Base-by-base conservation (phyloP, 2,888 invertebrate genomes). In the Tenthredo scrophulariae region DNA sequence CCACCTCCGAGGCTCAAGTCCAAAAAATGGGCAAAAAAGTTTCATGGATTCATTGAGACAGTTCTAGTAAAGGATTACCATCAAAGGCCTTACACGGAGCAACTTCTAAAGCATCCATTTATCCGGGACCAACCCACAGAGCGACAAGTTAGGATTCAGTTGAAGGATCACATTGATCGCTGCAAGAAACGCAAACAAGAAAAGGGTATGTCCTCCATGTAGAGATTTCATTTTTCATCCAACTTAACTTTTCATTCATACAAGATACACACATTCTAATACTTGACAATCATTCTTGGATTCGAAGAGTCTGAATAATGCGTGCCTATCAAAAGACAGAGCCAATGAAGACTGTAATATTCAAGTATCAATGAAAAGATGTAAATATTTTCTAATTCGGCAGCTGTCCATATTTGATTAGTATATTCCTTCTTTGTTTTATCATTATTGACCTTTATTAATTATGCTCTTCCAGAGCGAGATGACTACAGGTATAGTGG, bases 71-170 rank as follows among this genome's bases (percentile, higher is more conserved):
- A 99, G 95, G 99, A 99, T 94, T 99, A 99, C 94, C 99, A 99
- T 94, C 98, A 98, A 94, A 95, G 99, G 92, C 99, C 99, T 87
- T 99, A 98, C 94, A 99, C 99, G 89, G 99, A 99, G 94, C 98
- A 99, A 94, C 96, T 99, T 88, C 95, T 99, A 88, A 98, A 98
- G 94, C 99, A 99, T 95, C 96, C 98, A 86, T 99, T 99, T 94
- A 99, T 99, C 92, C 97, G 98, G 94, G 99, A 99, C 95, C 99
- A 99, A 94, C 99, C 99, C 29, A 99, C 99, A 83, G 99, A 99
- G 94, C 95, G 99, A 90, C 98, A 99, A 95, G 99, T 99, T 89
- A 96, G 99, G 92, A 99, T 99, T 94, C 99, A 99, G 94, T 96
- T 99, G 88, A 99, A 99, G 94, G 99, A 99, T 94, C 99, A 99